These are phyloP conservation scores for Cyprinodon variegatus DNA, from an alignment of 2,113 vertebrate genomes.

Conservation along the genomic window DNA sequence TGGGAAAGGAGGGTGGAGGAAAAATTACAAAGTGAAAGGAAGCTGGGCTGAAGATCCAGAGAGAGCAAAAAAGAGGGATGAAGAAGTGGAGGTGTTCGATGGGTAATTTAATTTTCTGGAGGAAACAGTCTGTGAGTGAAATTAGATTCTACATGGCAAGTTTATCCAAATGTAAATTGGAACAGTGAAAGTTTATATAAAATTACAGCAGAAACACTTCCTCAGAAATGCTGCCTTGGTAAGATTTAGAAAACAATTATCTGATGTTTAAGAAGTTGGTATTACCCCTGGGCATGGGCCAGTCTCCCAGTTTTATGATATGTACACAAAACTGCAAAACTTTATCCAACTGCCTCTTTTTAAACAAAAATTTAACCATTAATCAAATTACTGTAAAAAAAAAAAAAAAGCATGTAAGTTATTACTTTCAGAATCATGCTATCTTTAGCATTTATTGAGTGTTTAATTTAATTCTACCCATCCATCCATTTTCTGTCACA, in stretches of 20 bases:
- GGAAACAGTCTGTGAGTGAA: conserved; percentile 47
- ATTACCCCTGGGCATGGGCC: not conserved
- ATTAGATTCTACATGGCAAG: conserved; percentile 56
- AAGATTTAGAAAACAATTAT: conserved; percentile 38
- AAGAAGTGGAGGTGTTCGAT: conserved; percentile 56
- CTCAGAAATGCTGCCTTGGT: conserved; percentile 22
- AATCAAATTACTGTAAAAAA: not conserved
- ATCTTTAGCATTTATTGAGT: not conserved
- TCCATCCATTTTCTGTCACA: no score
- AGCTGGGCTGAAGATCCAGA: conserved; percentile 19
- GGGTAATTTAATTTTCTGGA: conserved; percentile 60
- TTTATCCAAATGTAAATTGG: conserved; percentile 54
- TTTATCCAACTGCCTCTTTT: not conserved
- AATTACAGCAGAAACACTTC: conserved; percentile 21
- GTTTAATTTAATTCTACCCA: not conserved
- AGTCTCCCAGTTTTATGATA: not conserved
- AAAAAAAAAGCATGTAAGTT: not conserved
- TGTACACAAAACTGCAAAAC: not conserved
- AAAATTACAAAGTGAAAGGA: conserved; percentile 28
- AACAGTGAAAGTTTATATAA: conserved; percentile 32
- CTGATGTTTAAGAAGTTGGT: conserved; percentile 10
- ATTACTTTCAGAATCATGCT: not conserved
- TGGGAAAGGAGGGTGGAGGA: conserved; percentile 7
- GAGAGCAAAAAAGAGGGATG: conserved; percentile 32
- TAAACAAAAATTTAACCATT: not conserved